A percentile compares a stretch with the other conserved stretches of the same genome.
These are phyloP conservation scores for Oscheius sp. DNA, from an alignment of 1,140 invertebrate species.

Conservation along the genomic window DNA sequence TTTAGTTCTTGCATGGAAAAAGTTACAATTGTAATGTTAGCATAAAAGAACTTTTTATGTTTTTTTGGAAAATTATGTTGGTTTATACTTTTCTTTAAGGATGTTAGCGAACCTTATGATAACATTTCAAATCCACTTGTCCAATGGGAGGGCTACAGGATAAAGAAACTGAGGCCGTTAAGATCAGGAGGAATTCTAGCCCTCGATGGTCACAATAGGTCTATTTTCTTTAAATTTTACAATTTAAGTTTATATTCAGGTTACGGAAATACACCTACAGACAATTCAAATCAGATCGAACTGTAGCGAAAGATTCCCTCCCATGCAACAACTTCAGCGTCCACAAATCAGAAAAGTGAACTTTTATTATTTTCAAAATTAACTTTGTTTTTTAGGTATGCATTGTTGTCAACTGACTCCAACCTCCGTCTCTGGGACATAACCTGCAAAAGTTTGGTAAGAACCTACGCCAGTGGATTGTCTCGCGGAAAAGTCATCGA, in stretches of 20 bases:
- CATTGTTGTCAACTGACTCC: neutral
- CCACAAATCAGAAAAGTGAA: neutral
- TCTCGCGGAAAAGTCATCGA: neutral
- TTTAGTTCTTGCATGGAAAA: too few relatives aligned
- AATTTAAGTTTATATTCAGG: neutral
- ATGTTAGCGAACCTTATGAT: neutral
- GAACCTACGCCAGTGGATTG: neutral
- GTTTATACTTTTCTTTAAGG: neutral
- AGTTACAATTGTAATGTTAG: too few relatives aligned
- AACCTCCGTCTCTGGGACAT: neutral
- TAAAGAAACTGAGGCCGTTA: neutral
- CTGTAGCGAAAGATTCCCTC: neutral
- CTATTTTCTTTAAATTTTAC: neutral
- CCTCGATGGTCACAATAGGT: constrained; percentile 5
- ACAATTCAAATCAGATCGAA: neutral
- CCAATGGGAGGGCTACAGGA: neutral
- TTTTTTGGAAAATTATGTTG: neutral
- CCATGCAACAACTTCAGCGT: neutral
- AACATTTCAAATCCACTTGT: neutral
- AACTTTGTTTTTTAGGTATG: neutral
- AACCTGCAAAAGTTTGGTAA: neutral
- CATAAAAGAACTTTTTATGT: too few relatives aligned
- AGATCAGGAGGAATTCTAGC: neutral
- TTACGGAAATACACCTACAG: neutral
- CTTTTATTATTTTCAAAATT: too few relatives aligned